Base-by-base conservation (phyloP, 1,140 invertebrate species). In the Archivesica marissinica region DNA sequence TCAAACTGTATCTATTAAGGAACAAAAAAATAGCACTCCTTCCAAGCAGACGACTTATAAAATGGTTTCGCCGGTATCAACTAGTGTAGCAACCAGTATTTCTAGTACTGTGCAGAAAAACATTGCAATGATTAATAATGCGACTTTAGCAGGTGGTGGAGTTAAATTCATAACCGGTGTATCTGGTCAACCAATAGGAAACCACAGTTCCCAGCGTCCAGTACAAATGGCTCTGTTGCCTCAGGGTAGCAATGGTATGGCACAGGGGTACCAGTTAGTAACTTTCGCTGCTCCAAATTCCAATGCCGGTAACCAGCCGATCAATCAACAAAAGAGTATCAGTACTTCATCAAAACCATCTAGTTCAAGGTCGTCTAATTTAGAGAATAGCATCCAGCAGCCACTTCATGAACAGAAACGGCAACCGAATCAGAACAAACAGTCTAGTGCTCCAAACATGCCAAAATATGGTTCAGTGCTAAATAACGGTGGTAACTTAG, bases 161-260 rank as follows among this genome's bases (percentile, higher is more conserved):
- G 68, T 82, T 17, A 82, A 72, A 38, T 72, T 72, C 20, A 72
- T 82, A 15, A 56, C 79, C 30, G 68, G 61, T 25, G 30, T 82
- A 41, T 13, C 54, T 41, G 68, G 39, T 44, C 79, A 72, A 28
- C n/a, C 64, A 20, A 74, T 82, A 28, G 28, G 23, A 64, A 28
- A 74, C n/a, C 7, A 38, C 52, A 30, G 61, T 52, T n/a, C 39
- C 25, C 79, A 82, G 35, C 50, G 56, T 30, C 64, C 79, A 3
- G 64, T 82, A n/a, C 79, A 70, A 30, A 82, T 82, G 79, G 68
- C 79, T 39, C 38, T 82, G 23, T 39, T 82, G 23, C 68, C 66
- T 4, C 79, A 72, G 50, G n/a, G 20, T 39, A 81, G 79, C 41
- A 82, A 82, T 74, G 79, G 79, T 25, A 35, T 82, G 17, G 38